These are phyloP conservation scores for Microtus richardsoni DNA, from an alignment of 2,113 vertebrate species.

Conservation along the genomic window DNA sequence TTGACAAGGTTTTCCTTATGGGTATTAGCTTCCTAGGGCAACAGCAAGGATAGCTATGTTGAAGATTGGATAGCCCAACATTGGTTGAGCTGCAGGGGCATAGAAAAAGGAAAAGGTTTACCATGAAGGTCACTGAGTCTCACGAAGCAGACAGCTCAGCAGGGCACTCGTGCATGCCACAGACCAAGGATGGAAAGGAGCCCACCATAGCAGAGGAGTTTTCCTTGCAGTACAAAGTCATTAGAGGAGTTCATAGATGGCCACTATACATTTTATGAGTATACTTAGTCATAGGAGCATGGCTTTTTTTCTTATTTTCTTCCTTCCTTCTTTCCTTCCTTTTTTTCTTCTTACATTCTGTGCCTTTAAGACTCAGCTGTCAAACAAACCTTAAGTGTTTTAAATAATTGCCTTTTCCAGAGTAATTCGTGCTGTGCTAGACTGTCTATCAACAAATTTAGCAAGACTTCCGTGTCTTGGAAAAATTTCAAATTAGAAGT, in stretches of 20 bases:
- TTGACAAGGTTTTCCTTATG: background rate
- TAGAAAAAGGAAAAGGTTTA: background rate
- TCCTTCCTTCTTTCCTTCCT: background rate
- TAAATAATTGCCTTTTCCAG: conserved; percentile 58
- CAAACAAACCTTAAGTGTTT: background rate
- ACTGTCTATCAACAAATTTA: conserved; percentile 50
- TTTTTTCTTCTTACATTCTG: background rate
- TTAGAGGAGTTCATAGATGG: background rate
- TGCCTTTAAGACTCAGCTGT: conserved; percentile 3
- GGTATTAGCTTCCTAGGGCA: background rate
- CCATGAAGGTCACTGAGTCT: background rate
- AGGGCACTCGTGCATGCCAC: background rate
- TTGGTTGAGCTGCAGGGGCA: background rate
- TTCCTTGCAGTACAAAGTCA: background rate
- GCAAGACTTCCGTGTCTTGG: conserved; percentile 20
- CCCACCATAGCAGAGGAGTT: background rate
- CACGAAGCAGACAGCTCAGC: accelerated
- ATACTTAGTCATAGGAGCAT: conserved; percentile 3
- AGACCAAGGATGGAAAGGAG: background rate
- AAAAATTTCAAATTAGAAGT: conserved; percentile 61
- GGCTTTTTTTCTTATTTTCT: background rate
- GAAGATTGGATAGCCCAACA: background rate
- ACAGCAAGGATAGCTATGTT: background rate
- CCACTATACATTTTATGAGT: background rate
- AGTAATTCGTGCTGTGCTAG: conserved; percentile 20